Conservation (phyloP, 2,888 invertebrate genomes). For the Cistogaster globosa region DNA sequence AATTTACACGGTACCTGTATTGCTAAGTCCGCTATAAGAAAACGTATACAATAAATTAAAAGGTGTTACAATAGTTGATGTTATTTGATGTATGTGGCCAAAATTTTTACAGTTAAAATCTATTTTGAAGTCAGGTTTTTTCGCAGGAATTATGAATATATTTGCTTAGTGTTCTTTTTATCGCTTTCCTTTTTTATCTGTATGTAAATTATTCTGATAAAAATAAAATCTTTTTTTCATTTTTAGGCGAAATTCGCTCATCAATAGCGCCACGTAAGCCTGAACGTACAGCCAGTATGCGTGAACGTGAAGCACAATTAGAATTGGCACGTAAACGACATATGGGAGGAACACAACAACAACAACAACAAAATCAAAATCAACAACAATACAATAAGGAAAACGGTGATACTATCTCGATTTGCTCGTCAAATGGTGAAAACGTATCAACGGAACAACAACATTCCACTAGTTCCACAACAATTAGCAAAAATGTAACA, state of each 20-base stretch:
- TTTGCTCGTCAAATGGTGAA: constrained; percentile 83
- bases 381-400: constrained; percentile 74
- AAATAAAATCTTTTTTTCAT: neutral
- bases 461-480: constrained; percentile 80
- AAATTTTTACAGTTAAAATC: no score
- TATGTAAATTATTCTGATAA: no score
- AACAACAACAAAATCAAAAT: constrained; percentile 36
- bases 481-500: constrained; percentile 44
- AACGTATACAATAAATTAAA: no score
- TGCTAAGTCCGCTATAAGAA: no score
- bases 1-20: no score
- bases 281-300: constrained; percentile 93
- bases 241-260: constrained; percentile 90
- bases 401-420: constrained; percentile 82
- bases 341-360: constrained; percentile 69
- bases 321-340: constrained; percentile 84
- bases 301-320: constrained; percentile 89
- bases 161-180: no score
- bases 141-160: no score
- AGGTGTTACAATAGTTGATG: no score
- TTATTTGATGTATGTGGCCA: no score
- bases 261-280: constrained; percentile 92
- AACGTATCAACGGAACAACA: constrained; percentile 84
- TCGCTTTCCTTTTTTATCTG: no score
- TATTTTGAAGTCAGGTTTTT: no score